Conservation (phyloP, 2,113 vertebrate species). For the Phalacrocorax aristotelis region DNA sequence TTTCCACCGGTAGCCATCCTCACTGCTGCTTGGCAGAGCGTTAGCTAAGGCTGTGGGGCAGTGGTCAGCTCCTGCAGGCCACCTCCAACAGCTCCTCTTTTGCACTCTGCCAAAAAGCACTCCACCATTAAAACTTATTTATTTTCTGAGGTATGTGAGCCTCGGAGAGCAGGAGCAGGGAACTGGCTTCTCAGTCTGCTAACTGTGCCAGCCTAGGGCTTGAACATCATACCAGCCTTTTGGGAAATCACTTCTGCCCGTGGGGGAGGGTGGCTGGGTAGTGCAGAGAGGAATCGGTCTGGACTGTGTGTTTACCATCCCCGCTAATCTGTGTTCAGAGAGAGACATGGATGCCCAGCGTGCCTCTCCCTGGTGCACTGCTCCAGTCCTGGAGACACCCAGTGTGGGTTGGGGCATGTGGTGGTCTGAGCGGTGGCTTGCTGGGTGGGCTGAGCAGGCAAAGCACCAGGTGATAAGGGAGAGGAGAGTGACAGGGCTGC, state of each 20-base stretch:
- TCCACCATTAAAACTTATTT: not conserved
- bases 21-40: not conserved
- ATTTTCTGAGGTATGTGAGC: not conserved
- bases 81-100: not conserved
- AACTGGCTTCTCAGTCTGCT: not conserved
- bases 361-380: not conserved
- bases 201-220: not conserved
- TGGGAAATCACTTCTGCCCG: not conserved
- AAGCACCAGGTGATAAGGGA: not conserved
- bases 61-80: not conserved
- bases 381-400: not conserved
- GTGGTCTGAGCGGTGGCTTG: not conserved
- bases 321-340: not conserved
- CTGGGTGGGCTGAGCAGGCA: not conserved
- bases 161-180: not conserved
- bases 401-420: fast-evolving
- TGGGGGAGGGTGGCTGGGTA: not conserved
- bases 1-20: not conserved
- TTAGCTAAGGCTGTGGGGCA: not conserved
- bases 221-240: not conserved
- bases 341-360: not conserved
- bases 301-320: not conserved
- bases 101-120: not conserved
- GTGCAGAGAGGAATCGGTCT: fast-evolving
- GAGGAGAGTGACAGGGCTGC: not conserved